Base-by-base conservation (phyloP, 2,797 vertebrate species). In the Alosa sapidissima region DNA sequence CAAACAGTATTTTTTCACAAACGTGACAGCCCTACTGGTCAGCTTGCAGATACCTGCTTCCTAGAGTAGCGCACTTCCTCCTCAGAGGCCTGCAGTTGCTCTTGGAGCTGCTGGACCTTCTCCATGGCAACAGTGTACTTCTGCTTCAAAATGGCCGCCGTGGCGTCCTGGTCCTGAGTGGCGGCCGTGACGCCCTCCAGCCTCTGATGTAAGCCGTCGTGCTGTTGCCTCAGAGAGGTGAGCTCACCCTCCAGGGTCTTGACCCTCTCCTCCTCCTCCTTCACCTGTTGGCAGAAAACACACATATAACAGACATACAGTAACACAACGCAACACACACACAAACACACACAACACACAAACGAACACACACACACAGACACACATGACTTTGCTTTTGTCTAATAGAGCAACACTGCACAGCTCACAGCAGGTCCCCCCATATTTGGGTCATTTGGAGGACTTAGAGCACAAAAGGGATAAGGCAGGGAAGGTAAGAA, bases 61-160 rank as follows among this genome's bases (percentile, higher is more conserved):
- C 89, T 92, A 88, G 89, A 93, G 85, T 92, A 91, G 5, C 81
- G 83, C 0, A 91, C 85, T 68, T 95, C 93, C 88, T 95, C 92
- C 86, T 93, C 89, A 85, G 91, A 55, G 72, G 82, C 87, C 45
- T 90, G 85, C 45, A 91, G 88, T 13, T 88, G 88, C 24, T 90
- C 91, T 86, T 94, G 92, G 81, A 93, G 85, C 65, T 84, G 85
- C 52, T 91, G 90, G 81, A 92, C 87, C 88, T 90, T 93, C 84
- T 90, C 90, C 86, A 92, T 88, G 24, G 91, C 91, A 6, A 87
- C 19, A 0, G 55, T 83, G 85, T 92, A 94, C 85, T 95, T 96
- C 84, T 94, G 85, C 90, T 93, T 94, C 84, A 94, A 93, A 83
- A 91, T 89, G n/a, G 85, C 89, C 41, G 81, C 85, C 0, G 62